Percentiles rank a stretch among this genome's conserved stretches.
Conservation (phyloP, 2,113 vertebrate species). For the Cromileptes altivelis region DNA sequence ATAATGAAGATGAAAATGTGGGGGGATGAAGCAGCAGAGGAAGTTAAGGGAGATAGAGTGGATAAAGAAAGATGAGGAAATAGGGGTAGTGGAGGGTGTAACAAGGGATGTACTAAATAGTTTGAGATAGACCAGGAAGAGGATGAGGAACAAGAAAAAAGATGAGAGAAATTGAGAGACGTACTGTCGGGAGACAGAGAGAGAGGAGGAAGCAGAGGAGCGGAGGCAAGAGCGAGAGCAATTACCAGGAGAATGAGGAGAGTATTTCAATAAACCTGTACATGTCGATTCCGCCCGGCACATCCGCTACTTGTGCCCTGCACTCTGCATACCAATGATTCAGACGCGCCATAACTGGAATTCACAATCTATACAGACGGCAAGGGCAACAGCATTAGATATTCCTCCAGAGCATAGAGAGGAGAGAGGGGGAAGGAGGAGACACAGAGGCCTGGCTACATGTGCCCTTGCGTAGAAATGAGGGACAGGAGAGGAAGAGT, state of each 20-base stretch:
- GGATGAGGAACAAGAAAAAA: slow-evolving; percentile 40
- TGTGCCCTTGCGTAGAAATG: slow-evolving; percentile 59
- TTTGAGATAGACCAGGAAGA: slow-evolving; percentile 20
- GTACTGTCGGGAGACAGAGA: slow-evolving; percentile 8
- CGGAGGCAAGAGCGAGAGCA: slow-evolving; percentile 60
- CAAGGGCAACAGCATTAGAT: slow-evolving; percentile 59
- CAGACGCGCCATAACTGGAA: slow-evolving; percentile 70
- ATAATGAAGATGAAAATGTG: slow-evolving; percentile 62
- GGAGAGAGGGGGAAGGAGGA: slow-evolving; percentile 14
- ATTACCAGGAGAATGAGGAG: slow-evolving; percentile 72
- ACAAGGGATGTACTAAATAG: slow-evolving; percentile 27
- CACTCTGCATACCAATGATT: slow-evolving; percentile 80
- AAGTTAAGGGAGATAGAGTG: slow-evolving; percentile 40
- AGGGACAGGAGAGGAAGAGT: slow-evolving; percentile 42
- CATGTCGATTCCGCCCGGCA: slow-evolving; percentile 68
- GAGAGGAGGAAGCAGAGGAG: slow-evolving; percentile 38
- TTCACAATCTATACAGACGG: slow-evolving; percentile 78
- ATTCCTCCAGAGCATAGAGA: slow-evolving; percentile 58
- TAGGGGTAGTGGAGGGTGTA: slow-evolving; percentile 20
- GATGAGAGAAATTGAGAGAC: slow-evolving; percentile 50
- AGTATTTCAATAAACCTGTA: slow-evolving; percentile 79
- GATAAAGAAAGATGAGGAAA: slow-evolving; percentile 26
- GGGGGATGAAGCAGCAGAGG: slow-evolving; percentile 30
- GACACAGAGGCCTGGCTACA: slow-evolving; percentile 18
- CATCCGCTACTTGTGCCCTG: slow-evolving; percentile 60